Conservation (phyloP, 2,113 vertebrate genomes). For the Scartelaos histophorus region DNA sequence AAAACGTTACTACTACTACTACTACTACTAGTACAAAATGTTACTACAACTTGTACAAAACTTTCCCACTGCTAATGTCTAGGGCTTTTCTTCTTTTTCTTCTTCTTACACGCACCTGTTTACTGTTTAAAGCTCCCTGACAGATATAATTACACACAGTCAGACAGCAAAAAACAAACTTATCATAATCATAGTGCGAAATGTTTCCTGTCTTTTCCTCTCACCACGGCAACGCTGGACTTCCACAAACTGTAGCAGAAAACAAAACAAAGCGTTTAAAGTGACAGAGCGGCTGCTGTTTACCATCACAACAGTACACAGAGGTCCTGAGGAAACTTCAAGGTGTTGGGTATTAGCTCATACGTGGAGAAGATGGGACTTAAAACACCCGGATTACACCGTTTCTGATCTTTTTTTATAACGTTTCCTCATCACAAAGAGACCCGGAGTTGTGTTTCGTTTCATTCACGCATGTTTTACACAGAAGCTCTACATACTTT, state of each 20-base stretch:
- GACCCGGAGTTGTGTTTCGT: too few relatives aligned
- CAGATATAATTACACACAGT: constrained; percentile 43
- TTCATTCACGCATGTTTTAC: too few relatives aligned
- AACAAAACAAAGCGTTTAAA: constrained; percentile 8
- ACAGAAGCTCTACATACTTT: too few relatives aligned
- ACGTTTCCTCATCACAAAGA: too few relatives aligned
- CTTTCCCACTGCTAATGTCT: too few relatives aligned
- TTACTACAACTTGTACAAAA: too few relatives aligned
- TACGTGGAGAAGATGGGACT: background rate
- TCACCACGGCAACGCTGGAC: constrained; percentile 1
- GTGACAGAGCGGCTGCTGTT: constrained; percentile 22
- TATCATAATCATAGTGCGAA: constrained; percentile 10
- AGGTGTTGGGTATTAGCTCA: background rate
- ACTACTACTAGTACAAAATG: too few relatives aligned
- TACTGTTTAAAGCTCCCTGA: constrained; percentile 12
- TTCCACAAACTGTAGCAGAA: background rate
- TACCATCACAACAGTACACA: constrained; percentile 34
- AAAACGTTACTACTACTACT: too few relatives aligned
- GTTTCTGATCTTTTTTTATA: too few relatives aligned
- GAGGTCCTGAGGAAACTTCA: constrained; percentile 30
- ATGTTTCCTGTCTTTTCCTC: constrained; percentile 4
- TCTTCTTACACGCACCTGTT: constrained; percentile 22
- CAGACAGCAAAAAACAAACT: constrained; percentile 13
- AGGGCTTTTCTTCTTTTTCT: constrained; percentile 24
- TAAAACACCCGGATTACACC: too few relatives aligned